phyloP scores from a whole-genome alignment of 2,888 invertebrate species.

The Mesorhabditis spiculigera region DNA sequence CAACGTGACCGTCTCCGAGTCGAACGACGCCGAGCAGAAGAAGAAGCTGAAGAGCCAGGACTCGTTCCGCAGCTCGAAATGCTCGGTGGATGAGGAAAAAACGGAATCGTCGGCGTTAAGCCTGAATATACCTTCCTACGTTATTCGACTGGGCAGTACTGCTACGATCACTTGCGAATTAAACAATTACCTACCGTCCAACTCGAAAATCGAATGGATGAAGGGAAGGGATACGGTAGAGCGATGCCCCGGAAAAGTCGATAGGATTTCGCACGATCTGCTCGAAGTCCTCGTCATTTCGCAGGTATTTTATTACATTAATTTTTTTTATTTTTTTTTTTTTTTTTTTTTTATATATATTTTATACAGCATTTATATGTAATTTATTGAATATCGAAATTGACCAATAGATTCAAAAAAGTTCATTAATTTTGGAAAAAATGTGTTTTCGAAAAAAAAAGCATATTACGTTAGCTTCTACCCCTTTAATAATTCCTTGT shows the following conservation, averaged over 20 bases:
- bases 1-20: slow-evolving; percentile 53
- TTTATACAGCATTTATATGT: too few relatives aligned
- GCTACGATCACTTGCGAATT: slow-evolving; percentile 57
- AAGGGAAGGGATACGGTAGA: slow-evolving; percentile 37
- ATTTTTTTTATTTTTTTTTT: too few relatives aligned
- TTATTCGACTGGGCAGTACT: slow-evolving; percentile 52
- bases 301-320: too few relatives aligned
- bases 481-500: too few relatives aligned
- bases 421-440: too few relatives aligned
- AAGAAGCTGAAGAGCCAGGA: slow-evolving; percentile 34
- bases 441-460: too few relatives aligned
- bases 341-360: too few relatives aligned
- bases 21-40: slow-evolving; percentile 36
- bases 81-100: slow-evolving; percentile 36
- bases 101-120: slow-evolving; percentile 31
- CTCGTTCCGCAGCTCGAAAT: slow-evolving; percentile 33
- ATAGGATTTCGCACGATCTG: slow-evolving; percentile 49
- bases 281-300: slow-evolving; percentile 54
- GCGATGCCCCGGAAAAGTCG: slow-evolving; percentile 38
- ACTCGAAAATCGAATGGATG: slow-evolving; percentile 47
- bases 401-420: too few relatives aligned
- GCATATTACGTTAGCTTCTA: too few relatives aligned
- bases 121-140: slow-evolving; percentile 53
- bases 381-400: too few relatives aligned
- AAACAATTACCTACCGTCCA: slow-evolving; percentile 46